Conservation (phyloP, 2,797 vertebrate species). For the Gymnoscopelus braueri region DNA sequence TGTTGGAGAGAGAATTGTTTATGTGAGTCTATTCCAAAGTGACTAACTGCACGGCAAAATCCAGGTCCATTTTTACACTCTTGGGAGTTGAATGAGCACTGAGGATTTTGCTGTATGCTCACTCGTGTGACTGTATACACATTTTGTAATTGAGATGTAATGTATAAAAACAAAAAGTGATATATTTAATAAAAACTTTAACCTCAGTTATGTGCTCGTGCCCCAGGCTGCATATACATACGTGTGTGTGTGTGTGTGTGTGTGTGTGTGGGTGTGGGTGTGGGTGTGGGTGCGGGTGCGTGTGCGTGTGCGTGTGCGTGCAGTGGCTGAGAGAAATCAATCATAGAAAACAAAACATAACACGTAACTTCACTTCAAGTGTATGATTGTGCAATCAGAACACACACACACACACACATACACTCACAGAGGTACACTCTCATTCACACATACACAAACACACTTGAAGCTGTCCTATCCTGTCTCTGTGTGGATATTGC, state of each 20-base stretch:
- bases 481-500: constrained; percentile 41
- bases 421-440: background rate
- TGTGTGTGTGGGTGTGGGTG: background rate
- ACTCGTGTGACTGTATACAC: constrained; percentile 68
- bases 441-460: constrained; percentile 8
- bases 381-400: constrained; percentile 44
- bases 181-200: constrained; percentile 83
- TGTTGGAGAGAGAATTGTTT: constrained; percentile 69
- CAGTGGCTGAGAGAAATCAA: constrained; percentile 19
- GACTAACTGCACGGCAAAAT: constrained; percentile 55
- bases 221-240: constrained; percentile 15
- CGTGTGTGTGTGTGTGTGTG: background rate
- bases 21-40: constrained; percentile 77
- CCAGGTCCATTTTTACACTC: too few species aligned
- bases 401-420: background rate
- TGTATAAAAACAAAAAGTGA: constrained; percentile 70
- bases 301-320: background rate
- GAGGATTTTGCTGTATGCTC: constrained; percentile 26
- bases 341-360: constrained; percentile 29
- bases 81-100: too few species aligned
- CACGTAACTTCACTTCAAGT: constrained; percentile 31
- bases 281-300: background rate
- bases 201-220: constrained; percentile 54
- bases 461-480: constrained; percentile 37
- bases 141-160: constrained; percentile 79